These are phyloP conservation scores for Lasioglossum figueresi DNA, from an alignment of 2,888 invertebrate species.

Conservation along the genomic window DNA sequence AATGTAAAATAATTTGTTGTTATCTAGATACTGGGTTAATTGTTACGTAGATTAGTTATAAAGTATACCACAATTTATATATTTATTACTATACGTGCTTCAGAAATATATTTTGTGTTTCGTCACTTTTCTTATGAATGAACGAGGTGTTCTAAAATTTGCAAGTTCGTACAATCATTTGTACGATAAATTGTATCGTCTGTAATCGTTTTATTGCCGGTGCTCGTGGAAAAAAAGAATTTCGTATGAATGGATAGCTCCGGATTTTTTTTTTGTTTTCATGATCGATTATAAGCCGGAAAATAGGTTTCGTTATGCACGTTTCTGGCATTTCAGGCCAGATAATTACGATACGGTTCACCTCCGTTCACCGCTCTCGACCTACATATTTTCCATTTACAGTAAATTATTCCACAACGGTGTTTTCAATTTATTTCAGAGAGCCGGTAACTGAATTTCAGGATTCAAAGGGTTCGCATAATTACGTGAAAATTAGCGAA, in stretches of 20 bases:
- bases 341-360: background rate
- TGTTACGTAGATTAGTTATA: no score
- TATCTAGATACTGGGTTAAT: no score
- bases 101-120: no score
- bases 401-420: constrained; percentile 23
- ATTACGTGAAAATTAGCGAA: constrained; percentile 5
- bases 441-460: constrained; percentile 25
- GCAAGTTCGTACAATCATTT: background rate
- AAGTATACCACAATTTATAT: no score
- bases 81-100: no score
- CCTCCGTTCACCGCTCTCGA: background rate
- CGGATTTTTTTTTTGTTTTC: background rate
- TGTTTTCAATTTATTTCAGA: constrained; percentile 13
- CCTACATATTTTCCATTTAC: constrained; percentile 2
- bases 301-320: background rate
- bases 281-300: background rate
- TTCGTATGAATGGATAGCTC: background rate
- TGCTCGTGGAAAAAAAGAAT: background rate
- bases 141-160: background rate
- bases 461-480: background rate
- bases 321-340: background rate
- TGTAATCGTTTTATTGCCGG: background rate
- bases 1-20: no score
- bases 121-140: no score
- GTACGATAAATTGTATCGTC: background rate